These are phyloP conservation scores for Siniperca chuatsi DNA, from an alignment of 2,113 vertebrate species.

Conservation along the genomic window DNA sequence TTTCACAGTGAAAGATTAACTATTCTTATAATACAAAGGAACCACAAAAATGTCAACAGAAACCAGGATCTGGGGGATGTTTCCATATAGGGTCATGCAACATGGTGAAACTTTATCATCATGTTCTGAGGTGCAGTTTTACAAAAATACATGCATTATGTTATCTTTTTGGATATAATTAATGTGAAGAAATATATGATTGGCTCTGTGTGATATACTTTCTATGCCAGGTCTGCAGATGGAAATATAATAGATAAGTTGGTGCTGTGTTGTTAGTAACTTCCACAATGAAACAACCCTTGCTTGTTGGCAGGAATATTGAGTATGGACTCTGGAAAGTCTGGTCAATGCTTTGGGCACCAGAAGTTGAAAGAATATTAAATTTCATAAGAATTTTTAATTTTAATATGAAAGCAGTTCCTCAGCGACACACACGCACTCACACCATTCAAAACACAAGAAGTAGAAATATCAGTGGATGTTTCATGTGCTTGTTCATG, in stretches of 20 bases:
- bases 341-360: constrained; percentile 69
- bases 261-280: constrained; percentile 63
- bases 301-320: constrained; percentile 70
- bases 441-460: constrained; percentile 71
- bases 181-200: constrained; percentile 76
- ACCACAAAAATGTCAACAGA: constrained; percentile 70
- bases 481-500: constrained; percentile 71
- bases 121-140: constrained; percentile 75
- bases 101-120: constrained; percentile 72
- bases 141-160: constrained; percentile 83
- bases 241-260: constrained; percentile 65
- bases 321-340: constrained; percentile 63
- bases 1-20: constrained; percentile 71
- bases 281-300: constrained; percentile 58
- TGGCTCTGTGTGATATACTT: constrained; percentile 69
- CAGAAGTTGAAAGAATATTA: constrained; percentile 70
- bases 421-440: constrained; percentile 46
- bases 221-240: constrained; percentile 64
- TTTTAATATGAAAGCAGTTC: constrained; percentile 73
- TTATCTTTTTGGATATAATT: constrained; percentile 75
- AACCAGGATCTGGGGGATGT: constrained; percentile 72
- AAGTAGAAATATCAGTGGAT: constrained; percentile 74
- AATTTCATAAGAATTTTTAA: constrained; percentile 59
- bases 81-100: constrained; percentile 80
- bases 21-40: constrained; percentile 65